Conservation (phyloP, 2,113 vertebrate species). For the Eurypyga helias region DNA sequence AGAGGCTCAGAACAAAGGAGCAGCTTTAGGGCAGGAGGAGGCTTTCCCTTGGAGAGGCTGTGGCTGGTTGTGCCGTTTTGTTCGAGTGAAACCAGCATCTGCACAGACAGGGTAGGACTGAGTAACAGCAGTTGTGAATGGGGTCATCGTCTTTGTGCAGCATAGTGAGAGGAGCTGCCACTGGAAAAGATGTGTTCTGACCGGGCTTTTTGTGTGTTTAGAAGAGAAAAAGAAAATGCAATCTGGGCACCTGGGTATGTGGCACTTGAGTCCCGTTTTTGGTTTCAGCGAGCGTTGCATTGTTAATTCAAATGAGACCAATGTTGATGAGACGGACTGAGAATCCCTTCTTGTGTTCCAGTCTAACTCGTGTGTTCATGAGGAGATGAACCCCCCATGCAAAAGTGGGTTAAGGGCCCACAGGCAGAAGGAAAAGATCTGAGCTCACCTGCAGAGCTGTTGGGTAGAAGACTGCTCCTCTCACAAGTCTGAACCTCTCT, state of each 20-base stretch:
- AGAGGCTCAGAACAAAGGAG: not conserved
- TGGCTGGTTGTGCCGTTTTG: not conserved
- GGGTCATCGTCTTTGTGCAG: not conserved
- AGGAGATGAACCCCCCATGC: not conserved
- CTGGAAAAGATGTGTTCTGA: not conserved
- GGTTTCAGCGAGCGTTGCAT: not conserved
- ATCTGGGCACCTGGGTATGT: accelerated
- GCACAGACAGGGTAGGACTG: not conserved
- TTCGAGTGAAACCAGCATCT: not conserved
- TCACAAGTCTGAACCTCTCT: not conserved
- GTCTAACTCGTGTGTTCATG: not conserved
- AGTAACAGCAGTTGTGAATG: not conserved
- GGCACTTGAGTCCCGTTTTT: not conserved
- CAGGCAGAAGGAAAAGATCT: not conserved
- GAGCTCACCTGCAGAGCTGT: not conserved
- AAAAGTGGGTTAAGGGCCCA: not conserved
- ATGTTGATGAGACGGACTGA: not conserved
- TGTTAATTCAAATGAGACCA: not conserved
- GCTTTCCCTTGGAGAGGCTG: not conserved
- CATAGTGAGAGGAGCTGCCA: not conserved
- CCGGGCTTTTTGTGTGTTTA: not conserved
- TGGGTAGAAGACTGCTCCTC: not conserved
- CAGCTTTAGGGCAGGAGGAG: not conserved
- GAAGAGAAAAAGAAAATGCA: not conserved
- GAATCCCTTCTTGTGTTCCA: not conserved